These are phyloP conservation scores for Eutrigla gurnardus DNA, from an alignment of 2,797 vertebrate species.

Conservation along the genomic window DNA sequence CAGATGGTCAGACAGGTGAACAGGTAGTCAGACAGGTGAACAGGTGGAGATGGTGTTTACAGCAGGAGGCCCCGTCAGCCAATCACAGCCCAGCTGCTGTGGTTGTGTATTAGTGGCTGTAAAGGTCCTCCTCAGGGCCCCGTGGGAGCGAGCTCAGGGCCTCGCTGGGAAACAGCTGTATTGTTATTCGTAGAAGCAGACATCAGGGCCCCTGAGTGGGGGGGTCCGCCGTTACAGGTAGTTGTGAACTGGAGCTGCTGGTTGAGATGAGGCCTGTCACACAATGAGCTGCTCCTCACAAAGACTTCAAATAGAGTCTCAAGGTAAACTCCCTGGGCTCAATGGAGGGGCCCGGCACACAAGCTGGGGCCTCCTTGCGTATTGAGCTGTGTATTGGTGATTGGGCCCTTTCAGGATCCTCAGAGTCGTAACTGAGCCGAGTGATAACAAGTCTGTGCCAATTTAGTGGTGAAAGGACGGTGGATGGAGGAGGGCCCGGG, in stretches of 20 bases:
- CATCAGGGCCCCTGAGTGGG: constrained; percentile 74
- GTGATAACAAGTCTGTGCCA: constrained; percentile 75
- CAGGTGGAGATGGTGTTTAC: no score
- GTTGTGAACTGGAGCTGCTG: constrained; percentile 86
- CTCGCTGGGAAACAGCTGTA: constrained; percentile 81
- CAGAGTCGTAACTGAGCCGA: constrained; percentile 76
- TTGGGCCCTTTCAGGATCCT: constrained; percentile 69
- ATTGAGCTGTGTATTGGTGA: constrained; percentile 84
- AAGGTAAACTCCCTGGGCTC: constrained; percentile 83
- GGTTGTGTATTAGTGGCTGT: constrained; percentile 77
- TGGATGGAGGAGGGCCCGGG: neutral
- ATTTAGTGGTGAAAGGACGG: constrained; percentile 68
- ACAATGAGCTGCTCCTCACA: constrained; percentile 83
- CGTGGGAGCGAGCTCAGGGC: constrained; percentile 71
- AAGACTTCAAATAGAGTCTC: constrained; percentile 88
- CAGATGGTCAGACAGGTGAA: no score
- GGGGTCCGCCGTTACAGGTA: constrained; percentile 85
- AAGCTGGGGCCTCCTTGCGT: constrained; percentile 73
- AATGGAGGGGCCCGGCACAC: constrained; percentile 66
- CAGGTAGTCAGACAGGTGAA: no score
- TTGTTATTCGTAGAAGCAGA: constrained; percentile 86
- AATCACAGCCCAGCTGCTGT: constrained; percentile 13
- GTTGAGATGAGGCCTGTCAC: constrained; percentile 81
- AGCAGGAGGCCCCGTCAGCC: constrained; percentile 8
- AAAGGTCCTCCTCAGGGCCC: constrained; percentile 78